Conservation (phyloP, 1,140 invertebrate species). For the Lasioglossum baleicum region DNA sequence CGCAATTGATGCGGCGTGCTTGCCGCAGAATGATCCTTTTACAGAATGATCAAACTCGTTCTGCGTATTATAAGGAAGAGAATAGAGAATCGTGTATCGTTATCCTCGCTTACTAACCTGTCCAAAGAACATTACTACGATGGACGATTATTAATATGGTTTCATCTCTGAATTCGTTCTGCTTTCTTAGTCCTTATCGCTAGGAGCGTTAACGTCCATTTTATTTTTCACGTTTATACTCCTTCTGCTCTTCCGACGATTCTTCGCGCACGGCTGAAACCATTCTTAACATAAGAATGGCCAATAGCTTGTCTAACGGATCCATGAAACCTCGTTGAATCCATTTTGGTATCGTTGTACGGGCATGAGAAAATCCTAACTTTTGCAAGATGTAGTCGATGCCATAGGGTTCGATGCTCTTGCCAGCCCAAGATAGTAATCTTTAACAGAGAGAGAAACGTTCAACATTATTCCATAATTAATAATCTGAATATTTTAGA, state of each 20-base stretch:
- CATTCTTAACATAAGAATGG: conserved; percentile 85
- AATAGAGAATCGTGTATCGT: conserved; percentile 1
- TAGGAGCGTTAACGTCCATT: not conserved
- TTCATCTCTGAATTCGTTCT: not conserved
- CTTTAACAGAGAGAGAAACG: conserved; percentile 79
- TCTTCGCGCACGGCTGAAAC: conserved; percentile 79
- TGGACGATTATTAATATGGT: conserved; percentile 35
- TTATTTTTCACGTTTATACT: conserved; percentile 73
- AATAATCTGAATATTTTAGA: too few species aligned
- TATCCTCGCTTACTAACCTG: not conserved
- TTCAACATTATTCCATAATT: not conserved
- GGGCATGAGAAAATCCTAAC: conserved; percentile 96
- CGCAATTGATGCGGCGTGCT: conserved; percentile 27
- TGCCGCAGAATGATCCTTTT: not conserved
- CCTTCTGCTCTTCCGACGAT: conserved; percentile 68
- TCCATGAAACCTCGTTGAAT: conserved; percentile 98
- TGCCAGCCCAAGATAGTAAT: conserved; percentile 95
- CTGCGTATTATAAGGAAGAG: conserved; percentile 21
- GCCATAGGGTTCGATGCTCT: conserved; percentile 97
- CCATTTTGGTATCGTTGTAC: conserved; percentile 99
- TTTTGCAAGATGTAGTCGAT: conserved; percentile 98
- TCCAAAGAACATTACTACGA: not conserved
- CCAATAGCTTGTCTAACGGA: conserved; percentile 92
- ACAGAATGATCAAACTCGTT: not conserved
- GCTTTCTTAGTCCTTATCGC: not conserved